Base-by-base conservation (phyloP, 2,888 invertebrate genomes). In the Ichneumoninae sp. region DNA sequence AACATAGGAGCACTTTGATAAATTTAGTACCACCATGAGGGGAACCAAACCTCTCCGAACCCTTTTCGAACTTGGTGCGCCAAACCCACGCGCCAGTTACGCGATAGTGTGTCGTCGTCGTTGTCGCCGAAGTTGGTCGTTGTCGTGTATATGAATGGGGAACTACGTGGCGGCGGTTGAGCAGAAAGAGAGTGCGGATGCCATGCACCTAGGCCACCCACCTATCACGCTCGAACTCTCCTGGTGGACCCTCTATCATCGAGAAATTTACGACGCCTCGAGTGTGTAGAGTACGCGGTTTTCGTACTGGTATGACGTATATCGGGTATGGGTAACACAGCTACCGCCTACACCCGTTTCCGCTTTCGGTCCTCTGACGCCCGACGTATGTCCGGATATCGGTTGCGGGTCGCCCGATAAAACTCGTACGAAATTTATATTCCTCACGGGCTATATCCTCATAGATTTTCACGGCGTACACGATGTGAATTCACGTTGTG, bases 351-450 rank as follows among this genome's bases (percentile, higher is more conserved):
- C 22, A 74, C 44, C 54, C 57, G 57, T 13, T 47, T 68, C 54
- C 68, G 40, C 54, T 68, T 68, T 36, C 5, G 50, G 52, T 47
- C 30, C 76, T 71, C 54, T 44, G 33, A 76, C 70, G 19, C 75
- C 33, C 50, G 36, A 72, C 68, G 68, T 30, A 69, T 44, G 19
- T 69, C 52, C 60, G 69, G 68, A 74, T 82, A 78, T 78, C 74
- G 72, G 69, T 62, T 69, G 36, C 30, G 60, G 66, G 47, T 72
- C 68, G 60, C 36, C 50, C 72, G 50, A 68, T 82, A 30, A 72
- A 78, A 72, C 77, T 82, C 72, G 54, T 54, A 47, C 71, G 30
- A 74, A 74, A 82, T 82, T 82, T 69, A 82, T 82, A 78, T 62
- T 30, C 22, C 66, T 77, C 60, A 69, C 68, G 62, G 60, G 65